A percentile compares a stretch with the other conserved stretches of the same genome.
phyloP scores from a whole-genome alignment of 2,888 invertebrate genomes.

The Nomada fabriciana region DNA sequence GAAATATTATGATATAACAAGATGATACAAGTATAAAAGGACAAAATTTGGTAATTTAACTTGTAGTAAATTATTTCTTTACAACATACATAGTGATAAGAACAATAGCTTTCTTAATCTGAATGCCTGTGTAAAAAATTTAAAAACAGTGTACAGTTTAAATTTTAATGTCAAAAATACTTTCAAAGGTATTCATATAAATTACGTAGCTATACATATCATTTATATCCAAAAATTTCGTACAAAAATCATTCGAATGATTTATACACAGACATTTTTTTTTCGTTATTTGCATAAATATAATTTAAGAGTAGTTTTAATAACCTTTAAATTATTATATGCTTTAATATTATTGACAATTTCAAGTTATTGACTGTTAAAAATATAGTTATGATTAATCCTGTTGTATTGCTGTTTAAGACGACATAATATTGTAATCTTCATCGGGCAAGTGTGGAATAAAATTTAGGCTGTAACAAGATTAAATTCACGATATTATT shows the following conservation, averaged over 20 bases:
- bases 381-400: constrained; percentile 65
- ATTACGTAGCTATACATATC: constrained; percentile 61
- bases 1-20: constrained; percentile 57
- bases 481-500: constrained; percentile 21
- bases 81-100: constrained; percentile 54
- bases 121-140: constrained; percentile 47
- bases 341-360: constrained; percentile 40
- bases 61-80: constrained; percentile 47
- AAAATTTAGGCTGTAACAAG: constrained; percentile 82
- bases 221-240: constrained; percentile 47
- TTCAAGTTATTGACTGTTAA: constrained; percentile 56
- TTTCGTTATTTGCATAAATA: constrained; percentile 40
- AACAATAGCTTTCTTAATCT: constrained; percentile 42
- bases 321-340: constrained; percentile 40
- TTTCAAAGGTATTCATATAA: constrained; percentile 50
- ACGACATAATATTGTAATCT: constrained; percentile 55
- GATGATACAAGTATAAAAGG: constrained; percentile 40
- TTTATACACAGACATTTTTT: constrained; percentile 58
- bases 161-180: constrained; percentile 24
- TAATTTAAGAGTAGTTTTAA: constrained; percentile 54
- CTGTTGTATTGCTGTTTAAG: constrained; percentile 44
- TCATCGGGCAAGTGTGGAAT: constrained; percentile 81
- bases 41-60: constrained; percentile 41
- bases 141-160: constrained; percentile 25
- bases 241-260: constrained; percentile 56